A percentile compares a stretch with the other conserved stretches of the same genome.
These are phyloP conservation scores for Pristionchus mayeri DNA, from an alignment of 2,888 invertebrate species.

Conservation along the genomic window DNA sequence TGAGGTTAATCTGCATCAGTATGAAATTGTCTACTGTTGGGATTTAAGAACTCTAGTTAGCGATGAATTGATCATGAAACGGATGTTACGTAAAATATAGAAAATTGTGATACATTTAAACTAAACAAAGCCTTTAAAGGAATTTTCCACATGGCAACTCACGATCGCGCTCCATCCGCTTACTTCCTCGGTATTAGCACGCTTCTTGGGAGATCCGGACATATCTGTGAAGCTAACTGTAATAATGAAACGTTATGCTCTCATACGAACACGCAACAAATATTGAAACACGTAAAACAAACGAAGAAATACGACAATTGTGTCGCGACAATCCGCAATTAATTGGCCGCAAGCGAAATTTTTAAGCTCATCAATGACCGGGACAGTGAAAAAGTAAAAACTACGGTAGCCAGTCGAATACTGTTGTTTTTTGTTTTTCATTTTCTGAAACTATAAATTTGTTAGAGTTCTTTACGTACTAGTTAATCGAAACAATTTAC, in stretches of 20 bases:
- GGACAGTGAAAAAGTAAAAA: neutral
- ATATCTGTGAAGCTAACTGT: neutral
- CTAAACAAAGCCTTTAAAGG: neutral
- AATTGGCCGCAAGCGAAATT: no score
- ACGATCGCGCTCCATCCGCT: constrained; percentile 16
- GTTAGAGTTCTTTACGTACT: no score
- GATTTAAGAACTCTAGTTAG: no score
- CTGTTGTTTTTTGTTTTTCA: no score
- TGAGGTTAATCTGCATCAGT: no score
- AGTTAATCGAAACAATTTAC: no score
- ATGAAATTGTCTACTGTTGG: no score
- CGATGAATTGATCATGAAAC: no score
- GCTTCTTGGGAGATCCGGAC: constrained; percentile 26
- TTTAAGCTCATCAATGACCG: no score
- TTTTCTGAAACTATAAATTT: no score
- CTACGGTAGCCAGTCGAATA: neutral
- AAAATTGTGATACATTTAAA: neutral
- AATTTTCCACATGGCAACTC: neutral
- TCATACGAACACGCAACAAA: no score
- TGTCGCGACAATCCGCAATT: no score
- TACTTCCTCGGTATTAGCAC: neutral
- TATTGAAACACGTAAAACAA: neutral
- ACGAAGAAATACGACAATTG: neutral
- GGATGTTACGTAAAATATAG: neutral
- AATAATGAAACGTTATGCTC: neutral